Evolutionary conservation across 64 coral and sea anemone genomes (phyloP).

Genomic region (Stylophora pistillata): DNA sequence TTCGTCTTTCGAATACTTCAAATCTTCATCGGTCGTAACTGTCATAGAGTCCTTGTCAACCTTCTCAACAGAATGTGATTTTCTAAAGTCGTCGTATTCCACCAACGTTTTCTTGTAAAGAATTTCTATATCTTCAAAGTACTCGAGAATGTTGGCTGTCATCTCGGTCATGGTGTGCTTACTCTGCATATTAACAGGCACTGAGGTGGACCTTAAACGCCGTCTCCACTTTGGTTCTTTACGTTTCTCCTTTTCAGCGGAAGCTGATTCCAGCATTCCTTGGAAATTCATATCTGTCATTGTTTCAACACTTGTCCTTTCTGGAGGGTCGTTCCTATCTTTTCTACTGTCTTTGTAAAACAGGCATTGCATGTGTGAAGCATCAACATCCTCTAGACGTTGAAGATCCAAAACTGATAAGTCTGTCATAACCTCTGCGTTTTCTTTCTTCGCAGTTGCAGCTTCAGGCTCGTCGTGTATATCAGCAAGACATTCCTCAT

Average conservation of each 20-base stretch:
- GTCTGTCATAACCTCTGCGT: constrained; percentile 30
- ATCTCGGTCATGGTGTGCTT: constrained; percentile 57
- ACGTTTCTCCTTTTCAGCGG: background rate
- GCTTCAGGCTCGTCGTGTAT: background rate
- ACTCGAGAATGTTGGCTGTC: constrained; percentile 41
- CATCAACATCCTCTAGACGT: background rate
- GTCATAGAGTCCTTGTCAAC: constrained; percentile 34
- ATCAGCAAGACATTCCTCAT: constrained; percentile 19
- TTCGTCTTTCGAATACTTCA: constrained; percentile 12
- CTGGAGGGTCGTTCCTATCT: background rate
- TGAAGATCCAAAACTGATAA: constrained; percentile 7
- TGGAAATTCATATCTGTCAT: constrained; percentile 2
- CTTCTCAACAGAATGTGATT: constrained; percentile 12
- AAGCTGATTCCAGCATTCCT: background rate
- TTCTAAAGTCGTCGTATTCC: constrained; percentile 13
- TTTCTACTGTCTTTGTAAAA: background rate
- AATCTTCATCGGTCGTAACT: constrained; percentile 29
- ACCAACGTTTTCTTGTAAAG: constrained; percentile 29
- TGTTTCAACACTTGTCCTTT: constrained; percentile 11
- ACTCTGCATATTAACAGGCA: background rate
- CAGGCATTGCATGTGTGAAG: background rate
- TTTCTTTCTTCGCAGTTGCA: background rate
- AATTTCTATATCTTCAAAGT: constrained; percentile 55
- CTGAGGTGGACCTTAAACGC: constrained; percentile 5
- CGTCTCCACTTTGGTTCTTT: constrained; percentile 7